Percentiles rank a stretch among this genome's conserved stretches.
These are phyloP conservation scores for Antheraea mylitta DNA, from an alignment of 1,140 invertebrate genomes.

Conservation along the genomic window DNA sequence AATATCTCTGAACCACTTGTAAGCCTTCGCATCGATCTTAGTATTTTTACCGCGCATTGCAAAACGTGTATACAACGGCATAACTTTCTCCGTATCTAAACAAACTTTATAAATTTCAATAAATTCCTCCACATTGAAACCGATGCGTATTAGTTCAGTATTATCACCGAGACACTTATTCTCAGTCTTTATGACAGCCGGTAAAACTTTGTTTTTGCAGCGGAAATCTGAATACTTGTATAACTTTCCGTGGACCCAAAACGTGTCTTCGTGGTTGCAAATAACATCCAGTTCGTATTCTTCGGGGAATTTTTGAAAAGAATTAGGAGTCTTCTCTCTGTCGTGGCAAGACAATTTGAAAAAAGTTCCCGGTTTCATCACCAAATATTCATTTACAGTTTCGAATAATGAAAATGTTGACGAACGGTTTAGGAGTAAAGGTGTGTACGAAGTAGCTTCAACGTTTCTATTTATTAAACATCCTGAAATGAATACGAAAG, in stretches of 20 bases:
- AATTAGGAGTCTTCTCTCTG: not conserved
- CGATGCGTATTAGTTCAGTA: not conserved
- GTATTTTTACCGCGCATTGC: not conserved
- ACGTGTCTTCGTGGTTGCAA: conserved; percentile 17
- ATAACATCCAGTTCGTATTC: conserved; percentile 6
- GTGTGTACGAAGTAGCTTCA: not conserved
- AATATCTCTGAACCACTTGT: not conserved
- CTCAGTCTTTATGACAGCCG: conserved; percentile 6
- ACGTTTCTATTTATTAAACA: not conserved
- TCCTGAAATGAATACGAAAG: not conserved
- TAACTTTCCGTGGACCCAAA: conserved; percentile 5
- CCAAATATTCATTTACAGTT: conserved; percentile 5
- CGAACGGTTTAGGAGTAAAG: not conserved
- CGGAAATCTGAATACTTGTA: conserved; percentile 15
- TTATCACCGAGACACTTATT: conserved; percentile 2
- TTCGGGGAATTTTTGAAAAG: conserved; percentile 9
- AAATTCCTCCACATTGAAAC: not conserved
- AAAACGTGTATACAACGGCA: not conserved
- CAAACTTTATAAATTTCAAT: conserved; percentile 5
- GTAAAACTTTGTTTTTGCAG: conserved; percentile 7
- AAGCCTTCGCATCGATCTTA: not conserved
- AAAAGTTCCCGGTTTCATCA: not conserved
- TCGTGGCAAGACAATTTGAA: not conserved
- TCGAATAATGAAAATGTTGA: not conserved
- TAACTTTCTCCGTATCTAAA: not conserved